Evolutionary conservation across 2,888 invertebrate genomes (phyloP).

Genomic region (Monochamus alternatus): DNA sequence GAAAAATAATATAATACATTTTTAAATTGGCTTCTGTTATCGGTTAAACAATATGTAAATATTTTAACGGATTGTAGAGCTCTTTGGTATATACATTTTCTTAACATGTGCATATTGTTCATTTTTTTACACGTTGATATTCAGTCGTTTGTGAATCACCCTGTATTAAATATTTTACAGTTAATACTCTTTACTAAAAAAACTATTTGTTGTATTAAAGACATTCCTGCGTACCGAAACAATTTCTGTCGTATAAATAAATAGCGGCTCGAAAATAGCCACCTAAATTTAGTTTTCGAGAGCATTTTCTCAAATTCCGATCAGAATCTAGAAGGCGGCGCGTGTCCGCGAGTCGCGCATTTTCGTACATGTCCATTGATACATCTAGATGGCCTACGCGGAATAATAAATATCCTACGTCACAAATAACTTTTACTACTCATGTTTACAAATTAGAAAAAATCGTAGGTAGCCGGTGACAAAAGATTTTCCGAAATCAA

Average conservation of each 20-base stretch:
- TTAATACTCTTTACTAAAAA: too few species aligned
- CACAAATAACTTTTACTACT: slow-evolving; percentile 16
- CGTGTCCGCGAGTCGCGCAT: neutral
- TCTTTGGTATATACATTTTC: too few species aligned
- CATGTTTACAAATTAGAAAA: slow-evolving; percentile 33
- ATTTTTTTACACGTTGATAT: too few species aligned
- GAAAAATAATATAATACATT: too few species aligned
- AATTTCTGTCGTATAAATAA: neutral
- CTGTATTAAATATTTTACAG: too few species aligned
- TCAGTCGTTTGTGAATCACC: too few species aligned
- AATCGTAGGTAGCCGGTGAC: slow-evolving; percentile 19
- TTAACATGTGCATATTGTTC: too few species aligned
- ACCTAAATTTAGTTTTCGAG: slow-evolving; percentile 20
- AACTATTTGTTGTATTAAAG: too few species aligned
- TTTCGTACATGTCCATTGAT: slow-evolving; percentile 8
- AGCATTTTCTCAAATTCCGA: slow-evolving; percentile 5
- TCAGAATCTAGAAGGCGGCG: slow-evolving; percentile 20
- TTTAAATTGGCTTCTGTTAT: too few species aligned
- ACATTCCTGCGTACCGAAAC: too few species aligned
- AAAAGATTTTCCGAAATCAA: slow-evolving; percentile 20
- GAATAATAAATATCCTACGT: slow-evolving; percentile 24
- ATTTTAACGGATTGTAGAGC: too few species aligned
- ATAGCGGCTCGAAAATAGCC: slow-evolving; percentile 19
- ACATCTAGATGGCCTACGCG: slow-evolving; percentile 23
- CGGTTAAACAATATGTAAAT: too few species aligned